Percentiles rank a stretch among this genome's conserved stretches.
phyloP scores from a whole-genome alignment of 2,888 invertebrate genomes.

The Cataglyphis albicans region DNA sequence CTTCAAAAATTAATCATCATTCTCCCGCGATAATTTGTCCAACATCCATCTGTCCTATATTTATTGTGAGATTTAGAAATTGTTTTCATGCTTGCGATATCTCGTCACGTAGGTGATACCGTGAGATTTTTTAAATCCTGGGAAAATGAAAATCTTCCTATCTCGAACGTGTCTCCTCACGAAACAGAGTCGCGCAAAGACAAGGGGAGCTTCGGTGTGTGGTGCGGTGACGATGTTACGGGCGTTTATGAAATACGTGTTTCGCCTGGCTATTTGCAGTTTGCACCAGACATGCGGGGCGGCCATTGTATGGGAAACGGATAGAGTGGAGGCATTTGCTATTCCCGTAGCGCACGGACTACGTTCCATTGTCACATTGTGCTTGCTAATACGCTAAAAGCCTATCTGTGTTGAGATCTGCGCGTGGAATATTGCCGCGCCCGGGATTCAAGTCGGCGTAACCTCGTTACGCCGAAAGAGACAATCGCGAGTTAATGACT shows the following conservation, averaged over 20 bases:
- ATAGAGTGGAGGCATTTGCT: conserved; percentile 84
- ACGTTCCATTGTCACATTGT: conserved; percentile 85
- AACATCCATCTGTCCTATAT: neutral
- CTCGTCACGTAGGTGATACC: neutral
- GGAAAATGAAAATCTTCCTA: neutral
- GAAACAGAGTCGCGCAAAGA: conserved; percentile 32
- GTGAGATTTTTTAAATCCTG: conserved; percentile 28
- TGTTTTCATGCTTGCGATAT: neutral
- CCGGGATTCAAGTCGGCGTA: conserved; percentile 83
- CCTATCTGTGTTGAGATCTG: conserved; percentile 86
- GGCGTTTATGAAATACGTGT: conserved; percentile 84
- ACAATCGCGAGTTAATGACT: conserved; percentile 85
- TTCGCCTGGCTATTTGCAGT: conserved; percentile 80
- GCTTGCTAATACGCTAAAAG: conserved; percentile 86
- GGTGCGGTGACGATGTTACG: conserved; percentile 66
- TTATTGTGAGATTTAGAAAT: neutral
- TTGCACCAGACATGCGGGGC: conserved; percentile 63
- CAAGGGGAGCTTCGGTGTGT: conserved; percentile 45
- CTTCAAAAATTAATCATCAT: neutral
- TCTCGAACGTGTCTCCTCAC: conserved; percentile 48
- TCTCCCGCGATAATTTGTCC: conserved; percentile 12
- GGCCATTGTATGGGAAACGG: conserved; percentile 81
- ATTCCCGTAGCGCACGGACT: conserved; percentile 82
- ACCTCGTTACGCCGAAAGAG: conserved; percentile 84
- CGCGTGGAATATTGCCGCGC: conserved; percentile 82